Conservation (phyloP, 92 coral and sea anemone species). For the Epizoanthus ramosus region DNA sequence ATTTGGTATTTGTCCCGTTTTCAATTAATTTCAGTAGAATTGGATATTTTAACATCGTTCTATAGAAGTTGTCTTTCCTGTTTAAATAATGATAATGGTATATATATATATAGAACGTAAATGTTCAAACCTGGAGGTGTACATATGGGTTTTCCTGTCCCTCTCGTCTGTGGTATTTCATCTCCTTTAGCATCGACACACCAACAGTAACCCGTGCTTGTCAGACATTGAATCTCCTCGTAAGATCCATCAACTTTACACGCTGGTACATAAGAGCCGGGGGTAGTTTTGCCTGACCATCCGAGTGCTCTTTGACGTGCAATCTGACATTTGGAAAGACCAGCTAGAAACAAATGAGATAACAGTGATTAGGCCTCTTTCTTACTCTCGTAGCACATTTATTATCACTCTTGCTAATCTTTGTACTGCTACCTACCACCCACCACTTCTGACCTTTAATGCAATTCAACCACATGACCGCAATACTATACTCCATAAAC, state of each 20-base stretch:
- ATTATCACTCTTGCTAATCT: too few species aligned
- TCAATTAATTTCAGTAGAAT: too few species aligned
- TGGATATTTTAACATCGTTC: too few species aligned
- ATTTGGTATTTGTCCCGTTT: too few species aligned
- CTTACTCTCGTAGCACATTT: too few species aligned
- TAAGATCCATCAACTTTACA: slow-evolving; percentile 87
- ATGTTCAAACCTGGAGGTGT: slow-evolving; percentile 61
- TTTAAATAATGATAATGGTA: background rate
- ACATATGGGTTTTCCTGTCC: slow-evolving; percentile 74
- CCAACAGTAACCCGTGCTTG: slow-evolving; percentile 86
- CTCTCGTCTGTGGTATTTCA: slow-evolving; percentile 72
- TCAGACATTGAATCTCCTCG: slow-evolving; percentile 75
- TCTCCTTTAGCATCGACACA: slow-evolving; percentile 87
- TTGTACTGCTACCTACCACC: too few species aligned
- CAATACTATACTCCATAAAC: too few species aligned
- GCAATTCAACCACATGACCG: too few species aligned
- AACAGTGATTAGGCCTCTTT: too few species aligned
- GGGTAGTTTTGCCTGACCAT: slow-evolving; percentile 71
- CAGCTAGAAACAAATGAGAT: slow-evolving; percentile 56
- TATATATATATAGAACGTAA: background rate
- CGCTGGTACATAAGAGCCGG: slow-evolving; percentile 77
- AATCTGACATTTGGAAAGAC: slow-evolving; percentile 73
- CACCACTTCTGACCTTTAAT: too few species aligned
- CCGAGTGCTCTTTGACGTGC: slow-evolving; percentile 75
- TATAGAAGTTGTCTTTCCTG: too few species aligned